phyloP scores from a whole-genome alignment of 92 coral and sea anemone species.

The Blastomussa wellsi region DNA sequence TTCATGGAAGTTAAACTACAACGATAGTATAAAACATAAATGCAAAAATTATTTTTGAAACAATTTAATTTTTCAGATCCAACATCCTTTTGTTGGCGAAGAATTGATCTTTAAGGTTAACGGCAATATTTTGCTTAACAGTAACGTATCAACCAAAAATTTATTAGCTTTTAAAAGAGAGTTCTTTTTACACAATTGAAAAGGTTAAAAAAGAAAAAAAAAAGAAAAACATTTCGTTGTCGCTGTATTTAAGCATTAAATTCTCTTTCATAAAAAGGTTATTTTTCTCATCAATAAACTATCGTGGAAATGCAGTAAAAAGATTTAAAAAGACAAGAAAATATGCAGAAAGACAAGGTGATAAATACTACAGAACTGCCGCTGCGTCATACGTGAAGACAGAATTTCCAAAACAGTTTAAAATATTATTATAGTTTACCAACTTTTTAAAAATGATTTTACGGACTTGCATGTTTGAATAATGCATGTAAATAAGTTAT shows the following conservation, averaged over 20 bases:
- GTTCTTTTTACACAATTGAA: not conserved
- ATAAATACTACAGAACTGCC: constrained; percentile 4
- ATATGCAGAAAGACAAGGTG: constrained; percentile 13
- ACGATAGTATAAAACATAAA: not conserved
- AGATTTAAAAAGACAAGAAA: not conserved
- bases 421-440: constrained; percentile 2
- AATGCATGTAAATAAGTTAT: constrained; percentile 41
- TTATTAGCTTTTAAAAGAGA: too few relatives aligned
- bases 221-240: not conserved
- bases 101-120: not conserved
- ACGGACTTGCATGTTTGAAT: constrained; percentile 48
- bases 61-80: not conserved
- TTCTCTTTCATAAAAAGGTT: not conserved
- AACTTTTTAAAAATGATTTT: constrained; percentile 31
- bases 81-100: not conserved
- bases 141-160: too few relatives aligned
- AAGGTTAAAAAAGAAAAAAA: not conserved
- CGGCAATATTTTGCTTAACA: too few relatives aligned
- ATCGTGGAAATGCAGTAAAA: not conserved
- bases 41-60: not conserved
- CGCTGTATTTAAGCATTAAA: not conserved
- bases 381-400: constrained; percentile 19
- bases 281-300: not conserved
- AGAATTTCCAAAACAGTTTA: not conserved
- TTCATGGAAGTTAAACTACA: not conserved